Evolutionary conservation across 2,797 vertebrate genomes (phyloP).

Genomic region (Alosa sapidissima): DNA sequence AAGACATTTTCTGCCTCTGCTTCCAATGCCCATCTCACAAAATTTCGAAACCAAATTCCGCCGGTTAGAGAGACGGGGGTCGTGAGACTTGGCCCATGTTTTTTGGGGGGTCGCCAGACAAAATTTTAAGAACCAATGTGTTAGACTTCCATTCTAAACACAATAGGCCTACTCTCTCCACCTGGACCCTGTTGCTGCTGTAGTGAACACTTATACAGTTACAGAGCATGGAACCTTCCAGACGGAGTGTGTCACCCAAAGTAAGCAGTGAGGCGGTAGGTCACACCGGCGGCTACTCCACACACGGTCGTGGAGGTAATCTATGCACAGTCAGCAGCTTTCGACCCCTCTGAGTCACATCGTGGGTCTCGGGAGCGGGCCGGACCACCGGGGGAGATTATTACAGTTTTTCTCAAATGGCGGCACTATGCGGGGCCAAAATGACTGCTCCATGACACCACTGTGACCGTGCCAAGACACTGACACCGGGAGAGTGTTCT

Average conservation of each 20-base stretch:
- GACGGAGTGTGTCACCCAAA: background rate
- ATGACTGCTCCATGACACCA: constrained; percentile 8
- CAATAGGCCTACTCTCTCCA: background rate
- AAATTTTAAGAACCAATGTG: too few relatives aligned
- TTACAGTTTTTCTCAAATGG: background rate
- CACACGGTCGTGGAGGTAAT: background rate
- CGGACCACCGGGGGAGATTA: constrained; percentile 13
- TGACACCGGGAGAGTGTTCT: constrained; percentile 1
- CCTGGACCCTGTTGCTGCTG: background rate
- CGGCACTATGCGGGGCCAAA: background rate
- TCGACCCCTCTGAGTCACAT: background rate
- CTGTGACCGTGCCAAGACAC: background rate
- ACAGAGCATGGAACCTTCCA: background rate
- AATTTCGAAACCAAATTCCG: too few relatives aligned
- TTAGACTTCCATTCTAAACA: background rate
- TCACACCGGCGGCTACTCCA: constrained; percentile 38
- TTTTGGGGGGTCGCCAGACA: too few relatives aligned
- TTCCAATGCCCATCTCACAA: too few relatives aligned
- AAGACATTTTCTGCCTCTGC: too few relatives aligned
- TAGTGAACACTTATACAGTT: background rate
- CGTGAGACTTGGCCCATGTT: too few relatives aligned
- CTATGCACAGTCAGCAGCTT: constrained; percentile 14
- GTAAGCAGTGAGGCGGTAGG: background rate
- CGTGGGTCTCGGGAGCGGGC: background rate
- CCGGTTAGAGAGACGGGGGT: too few relatives aligned